Base-by-base conservation (phyloP, 2,113 vertebrate species). In the Pelodiscus sinensis region DNA sequence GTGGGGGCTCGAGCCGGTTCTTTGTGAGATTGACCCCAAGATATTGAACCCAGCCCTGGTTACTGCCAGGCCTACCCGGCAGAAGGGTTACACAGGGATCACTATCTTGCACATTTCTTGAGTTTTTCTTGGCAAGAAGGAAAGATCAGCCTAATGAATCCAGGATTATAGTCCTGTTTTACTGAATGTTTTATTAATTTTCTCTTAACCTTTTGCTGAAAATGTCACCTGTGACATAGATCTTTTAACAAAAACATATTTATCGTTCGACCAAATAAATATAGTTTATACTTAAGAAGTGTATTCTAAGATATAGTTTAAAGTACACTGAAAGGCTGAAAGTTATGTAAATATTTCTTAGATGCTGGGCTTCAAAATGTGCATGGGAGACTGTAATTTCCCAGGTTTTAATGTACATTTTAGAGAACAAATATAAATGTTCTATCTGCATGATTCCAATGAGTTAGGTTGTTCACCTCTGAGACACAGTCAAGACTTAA, bases 171-270 rank as follows among this genome's bases (percentile, higher is more conserved):
- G 38, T 51, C 80, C 52, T 79, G 58, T 79, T 84, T 57, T n/a
- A 27, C 35, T 75, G 54, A 82, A 44, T 79, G 58, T 79, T 84
- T 57, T n/a, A 27, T 29, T 77, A 60, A 82, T 91, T 89, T 79
- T 79, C 35, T 84, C 50, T 35, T 80, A 86, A 65, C 27, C 68
- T 55, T 91, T 77, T 29, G 9, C 35, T 62, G 73, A 21, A 79
- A 71, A 79, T 83, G 52, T 18, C 73, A 51, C 21, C 55, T 5
- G 8, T 60, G 51, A 65, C 8, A 68, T 24, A 82, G 44, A 31
- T 78, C 44, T 84, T 83, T 86, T 56, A 71, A 44, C 25, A 71
- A 71, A 25, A 57, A 44, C 13, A 54, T 7, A 21, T 24, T 65
- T 77, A 21, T 4, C 12, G 14, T 84, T 86, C 52, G 35, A 24